Percentiles rank a stretch among this genome's conserved stretches.
Evolutionary conservation across 2,113 vertebrate species (phyloP).

Genomic region (Montifringilla adamsi): DNA sequence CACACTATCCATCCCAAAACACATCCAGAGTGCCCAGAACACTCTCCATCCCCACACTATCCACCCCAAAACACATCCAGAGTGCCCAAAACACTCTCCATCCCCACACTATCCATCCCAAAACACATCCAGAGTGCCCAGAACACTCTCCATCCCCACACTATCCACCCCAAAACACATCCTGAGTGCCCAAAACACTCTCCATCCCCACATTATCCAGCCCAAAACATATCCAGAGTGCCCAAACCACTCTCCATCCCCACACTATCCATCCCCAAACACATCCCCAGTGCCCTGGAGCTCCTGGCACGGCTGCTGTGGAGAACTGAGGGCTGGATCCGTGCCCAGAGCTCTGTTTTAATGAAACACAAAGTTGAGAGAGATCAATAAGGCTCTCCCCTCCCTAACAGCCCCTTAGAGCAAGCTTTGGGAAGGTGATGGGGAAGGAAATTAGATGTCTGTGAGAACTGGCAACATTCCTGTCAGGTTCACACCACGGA

Average conservation of each 20-base stretch:
- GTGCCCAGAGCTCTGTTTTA: not conserved
- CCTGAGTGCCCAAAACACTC: too few relatives aligned
- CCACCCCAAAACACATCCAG: too few relatives aligned
- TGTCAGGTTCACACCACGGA: not conserved
- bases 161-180: not conserved
- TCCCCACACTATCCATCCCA: not conserved
- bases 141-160: not conserved
- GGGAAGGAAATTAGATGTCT: not conserved
- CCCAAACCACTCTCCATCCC: not conserved
- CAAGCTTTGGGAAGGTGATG: not conserved
- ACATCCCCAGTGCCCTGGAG: not conserved
- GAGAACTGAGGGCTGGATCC: slow-evolving; percentile 11
- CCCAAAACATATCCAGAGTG: too few relatives aligned
- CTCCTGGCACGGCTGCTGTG: not conserved
- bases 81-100: too few relatives aligned
- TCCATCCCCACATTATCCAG: not conserved
- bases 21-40: too few relatives aligned
- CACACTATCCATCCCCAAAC: not conserved
- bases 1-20: too few relatives aligned
- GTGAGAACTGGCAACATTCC: not conserved
- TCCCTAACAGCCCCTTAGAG: not conserved
- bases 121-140: too few relatives aligned
- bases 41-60: too few relatives aligned
- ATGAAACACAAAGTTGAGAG: not conserved
- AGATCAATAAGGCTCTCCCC: not conserved